phyloP scores from a whole-genome alignment of 2,888 invertebrate species.

The Piscicola geometra region DNA sequence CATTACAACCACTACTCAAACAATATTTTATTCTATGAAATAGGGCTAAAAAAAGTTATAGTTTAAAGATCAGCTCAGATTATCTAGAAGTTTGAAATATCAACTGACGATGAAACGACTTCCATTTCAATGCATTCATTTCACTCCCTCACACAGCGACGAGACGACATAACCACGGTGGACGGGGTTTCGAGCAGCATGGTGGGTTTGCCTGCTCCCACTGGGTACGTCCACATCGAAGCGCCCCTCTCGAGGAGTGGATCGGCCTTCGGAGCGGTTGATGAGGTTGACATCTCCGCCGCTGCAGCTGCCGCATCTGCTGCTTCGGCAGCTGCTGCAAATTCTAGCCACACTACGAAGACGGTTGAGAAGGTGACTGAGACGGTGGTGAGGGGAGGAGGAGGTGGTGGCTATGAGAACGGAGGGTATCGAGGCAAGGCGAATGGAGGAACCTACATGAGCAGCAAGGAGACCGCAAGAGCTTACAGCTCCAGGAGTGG shows the following conservation, averaged over 20 bases:
- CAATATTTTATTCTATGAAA: not conserved
- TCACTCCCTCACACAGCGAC: not conserved
- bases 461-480: not conserved
- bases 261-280: constrained; percentile 23
- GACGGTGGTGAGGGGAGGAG: constrained; percentile 1
- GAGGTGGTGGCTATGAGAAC: not conserved
- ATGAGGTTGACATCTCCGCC: not conserved
- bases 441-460: not conserved
- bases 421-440: not conserved
- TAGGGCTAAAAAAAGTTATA: not conserved
- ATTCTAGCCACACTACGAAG: not conserved
- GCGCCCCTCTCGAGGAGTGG: constrained; percentile 34
- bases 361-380: constrained; percentile 1
- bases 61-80: not conserved
- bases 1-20: not conserved
- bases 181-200: constrained; percentile 19
- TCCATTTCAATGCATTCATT: too few relatives aligned
- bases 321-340: not conserved
- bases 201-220: not conserved
- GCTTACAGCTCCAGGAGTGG: constrained; percentile 5
- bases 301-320: too few relatives aligned
- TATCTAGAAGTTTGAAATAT: too few relatives aligned
- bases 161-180: constrained; percentile 7
- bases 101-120: too few relatives aligned
- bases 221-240: constrained; percentile 37